Evolutionary conservation across 1,140 invertebrate species (phyloP), one percentile per base, ranked within the genome.

Genomic region (Diabrotica virgifera): DNA sequence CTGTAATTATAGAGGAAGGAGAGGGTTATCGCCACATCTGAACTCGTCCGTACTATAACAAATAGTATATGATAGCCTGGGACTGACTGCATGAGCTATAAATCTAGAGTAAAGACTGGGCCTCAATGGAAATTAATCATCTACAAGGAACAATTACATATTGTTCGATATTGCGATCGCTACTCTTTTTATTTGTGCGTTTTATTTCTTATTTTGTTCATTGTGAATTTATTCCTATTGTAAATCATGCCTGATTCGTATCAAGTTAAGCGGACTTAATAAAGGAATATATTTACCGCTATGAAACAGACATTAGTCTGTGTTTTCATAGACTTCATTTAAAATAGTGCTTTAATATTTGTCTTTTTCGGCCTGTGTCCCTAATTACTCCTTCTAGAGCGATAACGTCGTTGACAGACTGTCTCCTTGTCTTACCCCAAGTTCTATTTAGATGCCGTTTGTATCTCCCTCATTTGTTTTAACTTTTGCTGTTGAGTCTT

Each of bases 1-100:
- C 66, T 62, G 63, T 73, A 73, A 73, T 73, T 73, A 73, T 68
- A 71, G 66, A 52, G 62, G 65, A 36, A 62, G 54, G 63, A 50
- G 10, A 24, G 60, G 62, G 66, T 71, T 69, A 71, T 71, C 69
- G 58, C 14, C 11, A 36, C 60, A 65, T 69, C 67, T 63, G 46
- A 62, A 53, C 60, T 50, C 13, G 58, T 40, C 36, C 55, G 36
- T 57, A 57, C 11, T 57, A 57, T 57, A 59, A 51, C 58, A 59
- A 59, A 59, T 51, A 59, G 58, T 59, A 57, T 57, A 36, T 36
- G 55, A 57, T 57, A 57, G 58, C 14, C 46, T 59, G 58, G 46
- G 58, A 59, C 40, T 59, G 58, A 59, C 40, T 59, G 58, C 24
- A 51, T 35, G 58, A 24, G 38, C 58, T 59, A 59, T 59, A 59